Base-by-base conservation (phyloP, 2,888 invertebrate species). In the Dynastes maya region DNA sequence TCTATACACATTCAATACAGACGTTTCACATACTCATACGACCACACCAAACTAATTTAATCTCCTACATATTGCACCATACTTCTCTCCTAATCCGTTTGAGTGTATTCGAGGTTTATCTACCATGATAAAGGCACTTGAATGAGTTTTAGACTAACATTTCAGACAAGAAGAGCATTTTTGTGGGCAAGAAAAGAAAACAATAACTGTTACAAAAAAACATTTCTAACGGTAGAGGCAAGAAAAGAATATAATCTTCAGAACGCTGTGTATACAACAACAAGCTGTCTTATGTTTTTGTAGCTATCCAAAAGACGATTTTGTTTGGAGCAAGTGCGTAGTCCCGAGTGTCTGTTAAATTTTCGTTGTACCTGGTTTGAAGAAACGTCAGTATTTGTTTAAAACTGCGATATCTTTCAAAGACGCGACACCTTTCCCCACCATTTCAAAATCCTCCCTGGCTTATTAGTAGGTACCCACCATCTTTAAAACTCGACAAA, bases 261-360 rank as follows among this genome's bases (percentile, higher is more conserved):
- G 37, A 68, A n/a, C 76, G 40, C 61, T 74, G 29, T 68, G 27
- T 68, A 68, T 55, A 76, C 58, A 76, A 76, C 67, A 64, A 67
- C 58, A 76, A 68, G 37, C 76, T 76, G 67, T 67, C 65, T 76
- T 67, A 76, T 76, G 76, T 76, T 76, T 68, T 67, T 76, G 45
- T 68, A 76, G 65, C 67, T 76, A 58, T 61, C 72, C 45, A 61
- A 13, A 74, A 68, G 40, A 76, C 58, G 68, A 76, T 68, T 67
- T 27, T 45, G 72, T 74, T 74, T 74, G 72, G 45, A 45, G 72
- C 72, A 13, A 63, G 61, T 74, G 63, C 45, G 55, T 58, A n/a
- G 45, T 13, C 37, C 40, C 58, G 76, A 68, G 58, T 45, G 76
- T 67, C 76, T 76, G 76, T 76, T 76, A 65, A 76, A 76, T 76